These are phyloP conservation scores for Triops cancriformis DNA, from an alignment of 1,140 invertebrate genomes.

Conservation along the genomic window DNA sequence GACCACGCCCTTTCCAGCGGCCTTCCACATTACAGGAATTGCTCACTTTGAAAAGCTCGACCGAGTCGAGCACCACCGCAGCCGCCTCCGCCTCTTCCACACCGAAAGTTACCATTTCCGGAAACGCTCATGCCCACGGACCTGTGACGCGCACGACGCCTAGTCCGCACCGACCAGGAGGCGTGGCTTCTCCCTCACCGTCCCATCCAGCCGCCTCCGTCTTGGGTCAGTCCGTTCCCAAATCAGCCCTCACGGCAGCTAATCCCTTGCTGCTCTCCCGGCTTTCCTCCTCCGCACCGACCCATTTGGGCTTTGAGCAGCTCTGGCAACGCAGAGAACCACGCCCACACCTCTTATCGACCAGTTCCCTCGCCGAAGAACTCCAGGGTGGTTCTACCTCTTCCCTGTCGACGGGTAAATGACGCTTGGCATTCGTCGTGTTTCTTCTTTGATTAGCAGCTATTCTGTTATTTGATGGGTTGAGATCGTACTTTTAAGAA, in stretches of 20 bases:
- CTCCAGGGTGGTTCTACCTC: constrained; percentile 60
- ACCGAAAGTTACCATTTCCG: not conserved
- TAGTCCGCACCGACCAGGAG: not conserved
- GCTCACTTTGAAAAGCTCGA: not conserved
- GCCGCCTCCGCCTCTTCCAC: not conserved
- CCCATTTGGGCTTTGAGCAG: constrained; percentile 36
- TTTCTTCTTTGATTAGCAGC: not conserved
- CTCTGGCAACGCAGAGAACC: constrained; percentile 56
- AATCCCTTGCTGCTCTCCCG: constrained; percentile 34
- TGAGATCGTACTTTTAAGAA: not conserved
- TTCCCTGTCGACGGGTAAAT: constrained; percentile 29
- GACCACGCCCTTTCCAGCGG: not conserved
- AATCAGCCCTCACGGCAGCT: constrained; percentile 34
- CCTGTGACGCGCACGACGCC: not conserved
- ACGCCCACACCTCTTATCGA: constrained; percentile 73
- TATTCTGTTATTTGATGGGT: not conserved
- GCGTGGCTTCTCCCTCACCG: not conserved
- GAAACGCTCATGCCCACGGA: not conserved
- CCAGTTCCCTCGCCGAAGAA: constrained; percentile 69
- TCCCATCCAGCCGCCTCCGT: not conserved
- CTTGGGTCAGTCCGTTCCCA: constrained; percentile 38
- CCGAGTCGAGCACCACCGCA: not conserved
- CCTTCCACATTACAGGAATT: not conserved
- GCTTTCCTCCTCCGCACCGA: constrained; percentile 30
- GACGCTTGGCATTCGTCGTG: constrained; percentile 22